These are phyloP conservation scores for Cacatua alba DNA, from an alignment of 2,113 vertebrate genomes.

Conservation along the genomic window DNA sequence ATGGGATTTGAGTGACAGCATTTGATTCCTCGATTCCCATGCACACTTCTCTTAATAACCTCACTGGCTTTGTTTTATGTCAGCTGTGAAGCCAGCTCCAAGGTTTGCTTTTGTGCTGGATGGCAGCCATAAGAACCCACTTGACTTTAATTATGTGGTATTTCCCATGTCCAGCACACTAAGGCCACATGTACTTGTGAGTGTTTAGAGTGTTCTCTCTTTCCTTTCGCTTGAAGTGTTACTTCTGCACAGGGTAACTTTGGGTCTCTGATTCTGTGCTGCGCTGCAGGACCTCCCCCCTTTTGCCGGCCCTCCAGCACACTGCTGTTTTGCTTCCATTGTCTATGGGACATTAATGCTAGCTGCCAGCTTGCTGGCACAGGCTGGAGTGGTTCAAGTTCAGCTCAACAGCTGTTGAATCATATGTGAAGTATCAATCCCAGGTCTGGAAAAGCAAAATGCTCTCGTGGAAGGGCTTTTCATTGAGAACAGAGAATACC, in stretches of 20 bases:
- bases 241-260: neutral
- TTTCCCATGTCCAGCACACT: neutral
- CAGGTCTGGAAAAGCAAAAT: neutral
- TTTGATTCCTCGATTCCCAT: neutral
- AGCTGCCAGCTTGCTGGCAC: neutral
- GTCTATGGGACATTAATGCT: neutral
- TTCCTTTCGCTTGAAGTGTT: neutral
- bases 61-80: neutral
- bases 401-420: constrained; percentile 15
- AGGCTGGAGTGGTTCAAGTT: neutral
- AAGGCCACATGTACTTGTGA: neutral
- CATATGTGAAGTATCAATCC: neutral
- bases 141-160: neutral
- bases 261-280: neutral
- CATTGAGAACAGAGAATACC: neutral
- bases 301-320: neutral
- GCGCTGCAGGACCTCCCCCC: neutral
- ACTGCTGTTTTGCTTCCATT: neutral
- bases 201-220: neutral
- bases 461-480: neutral
- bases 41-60: neutral
- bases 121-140: neutral
- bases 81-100: neutral
- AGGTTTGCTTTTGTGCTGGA: neutral
- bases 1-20: neutral